Percentiles rank a stretch among this genome's conserved stretches.
These are phyloP conservation scores for Pammene fasciana DNA, from an alignment of 2,888 invertebrate species.

Conservation along the genomic window DNA sequence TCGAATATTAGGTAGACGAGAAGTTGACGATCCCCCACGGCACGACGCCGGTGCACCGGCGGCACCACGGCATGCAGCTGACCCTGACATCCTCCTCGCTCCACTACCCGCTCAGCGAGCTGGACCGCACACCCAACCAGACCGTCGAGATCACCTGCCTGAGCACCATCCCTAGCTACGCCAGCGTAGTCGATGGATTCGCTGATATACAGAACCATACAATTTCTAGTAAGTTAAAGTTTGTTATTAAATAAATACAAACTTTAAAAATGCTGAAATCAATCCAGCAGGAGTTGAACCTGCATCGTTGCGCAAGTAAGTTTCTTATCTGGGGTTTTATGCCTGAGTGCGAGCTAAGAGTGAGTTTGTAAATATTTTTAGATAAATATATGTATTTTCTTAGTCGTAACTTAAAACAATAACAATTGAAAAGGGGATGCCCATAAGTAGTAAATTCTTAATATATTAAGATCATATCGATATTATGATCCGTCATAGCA, in stretches of 20 bases:
- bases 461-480: slow-evolving; percentile 24
- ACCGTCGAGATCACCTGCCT: slow-evolving; percentile 89
- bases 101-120: slow-evolving; percentile 86
- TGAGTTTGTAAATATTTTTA: no score
- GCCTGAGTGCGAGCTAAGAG: no score
- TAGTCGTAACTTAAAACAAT: not conserved
- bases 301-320: no score
- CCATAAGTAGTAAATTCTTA: slow-evolving; percentile 7
- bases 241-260: no score
- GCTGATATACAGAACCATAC: slow-evolving; percentile 89
- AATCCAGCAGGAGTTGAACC: no score
- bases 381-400: no score
- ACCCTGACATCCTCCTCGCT: slow-evolving; percentile 77
- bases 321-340: not conserved
- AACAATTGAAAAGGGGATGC: not conserved
- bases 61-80: slow-evolving; percentile 74
- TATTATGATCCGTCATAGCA: slow-evolving; percentile 35
- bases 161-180: slow-evolving; percentile 90
- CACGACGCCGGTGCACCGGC: slow-evolving; percentile 65
- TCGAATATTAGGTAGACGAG: slow-evolving; percentile 69
- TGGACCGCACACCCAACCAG: slow-evolving; percentile 87
- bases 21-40: slow-evolving; percentile 72
- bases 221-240: slow-evolving; percentile 88
- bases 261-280: no score
- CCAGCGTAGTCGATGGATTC: slow-evolving; percentile 86